Percentiles rank a stretch among this genome's conserved stretches.
These are phyloP conservation scores for Pterocles burchelli DNA, from an alignment of 2,113 vertebrate species.

Conservation along the genomic window DNA sequence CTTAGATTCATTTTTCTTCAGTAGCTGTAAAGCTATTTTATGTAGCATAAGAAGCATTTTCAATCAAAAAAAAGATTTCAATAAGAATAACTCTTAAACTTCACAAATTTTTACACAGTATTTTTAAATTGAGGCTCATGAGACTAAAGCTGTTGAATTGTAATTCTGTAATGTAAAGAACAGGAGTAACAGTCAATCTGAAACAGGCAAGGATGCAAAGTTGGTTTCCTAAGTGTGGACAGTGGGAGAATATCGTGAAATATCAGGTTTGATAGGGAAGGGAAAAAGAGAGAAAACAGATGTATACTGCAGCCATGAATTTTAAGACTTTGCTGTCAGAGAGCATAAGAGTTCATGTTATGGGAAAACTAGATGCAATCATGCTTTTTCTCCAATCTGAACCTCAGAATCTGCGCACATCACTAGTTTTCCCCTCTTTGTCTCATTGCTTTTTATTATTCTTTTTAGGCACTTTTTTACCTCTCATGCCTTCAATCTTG, in stretches of 20 bases:
- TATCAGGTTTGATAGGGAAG: background rate
- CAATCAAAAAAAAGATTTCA: background rate
- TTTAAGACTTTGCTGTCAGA: fast-evolving
- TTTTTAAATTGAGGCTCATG: background rate
- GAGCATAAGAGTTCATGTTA: background rate
- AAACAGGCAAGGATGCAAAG: background rate
- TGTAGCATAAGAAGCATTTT: background rate
- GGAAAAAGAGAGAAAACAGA: background rate
- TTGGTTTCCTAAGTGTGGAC: fast-evolving
- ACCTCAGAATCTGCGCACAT: background rate
- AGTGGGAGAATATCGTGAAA: background rate
- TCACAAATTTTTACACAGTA: background rate
- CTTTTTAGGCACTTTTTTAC: background rate
- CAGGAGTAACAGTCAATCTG: background rate
- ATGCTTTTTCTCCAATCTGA: background rate
- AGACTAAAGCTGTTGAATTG: background rate
- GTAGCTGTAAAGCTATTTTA: background rate
- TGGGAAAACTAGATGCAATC: background rate
- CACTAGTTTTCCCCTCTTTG: background rate
- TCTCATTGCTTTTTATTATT: background rate
- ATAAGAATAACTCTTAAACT: background rate
- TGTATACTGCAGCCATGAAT: no score
- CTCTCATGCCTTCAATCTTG: background rate
- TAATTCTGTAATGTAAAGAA: background rate
- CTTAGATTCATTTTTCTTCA: background rate